Percentiles rank a stretch among this genome's conserved stretches.
Evolutionary conservation across 2,113 vertebrate species (phyloP).

Genomic region (Caloenas nicobarica): DNA sequence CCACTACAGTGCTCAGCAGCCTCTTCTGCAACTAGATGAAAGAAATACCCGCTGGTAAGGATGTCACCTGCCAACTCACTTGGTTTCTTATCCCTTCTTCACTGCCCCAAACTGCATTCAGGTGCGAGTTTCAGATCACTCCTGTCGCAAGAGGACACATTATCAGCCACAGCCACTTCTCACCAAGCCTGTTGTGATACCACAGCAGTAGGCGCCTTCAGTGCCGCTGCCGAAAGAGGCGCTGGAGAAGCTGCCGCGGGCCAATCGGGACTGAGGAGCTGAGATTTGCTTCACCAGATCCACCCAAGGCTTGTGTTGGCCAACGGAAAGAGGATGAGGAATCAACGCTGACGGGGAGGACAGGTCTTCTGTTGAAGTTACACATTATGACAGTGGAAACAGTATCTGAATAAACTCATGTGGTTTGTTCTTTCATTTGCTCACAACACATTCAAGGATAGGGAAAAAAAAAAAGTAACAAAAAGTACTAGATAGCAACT

Average conservation of each 20-base stretch:
- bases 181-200: neutral
- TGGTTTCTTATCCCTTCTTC: neutral
- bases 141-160: neutral
- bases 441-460: neutral
- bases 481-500: neutral
- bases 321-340: neutral
- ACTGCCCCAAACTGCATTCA: neutral
- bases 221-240: neutral
- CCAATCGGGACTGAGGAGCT: accelerated
- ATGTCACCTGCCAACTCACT: neutral
- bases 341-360: neutral
- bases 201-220: neutral
- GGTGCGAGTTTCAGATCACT: neutral
- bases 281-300: neutral
- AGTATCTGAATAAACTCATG: neutral
- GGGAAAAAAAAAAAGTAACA: neutral
- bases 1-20: neutral
- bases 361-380: neutral
- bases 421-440: neutral
- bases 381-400: neutral
- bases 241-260: neutral
- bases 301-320: neutral
- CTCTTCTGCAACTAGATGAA: neutral
- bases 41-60: neutral
- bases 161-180: neutral